Conservation (phyloP, 2,888 invertebrate genomes). For the Caenorhabditis sp. region DNA sequence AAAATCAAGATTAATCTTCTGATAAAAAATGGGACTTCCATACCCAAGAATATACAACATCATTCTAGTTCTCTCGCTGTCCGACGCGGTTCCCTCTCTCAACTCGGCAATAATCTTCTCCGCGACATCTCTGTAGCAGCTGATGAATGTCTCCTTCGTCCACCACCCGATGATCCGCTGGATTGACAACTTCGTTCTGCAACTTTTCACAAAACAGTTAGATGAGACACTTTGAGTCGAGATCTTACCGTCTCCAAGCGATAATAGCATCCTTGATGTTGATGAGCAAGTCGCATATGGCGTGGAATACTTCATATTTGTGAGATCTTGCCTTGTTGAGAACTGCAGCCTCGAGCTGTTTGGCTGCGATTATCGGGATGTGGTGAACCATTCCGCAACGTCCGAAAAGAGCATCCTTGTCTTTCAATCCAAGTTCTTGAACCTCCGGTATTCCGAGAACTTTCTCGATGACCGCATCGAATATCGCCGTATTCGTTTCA, state of each 20-base stretch:
- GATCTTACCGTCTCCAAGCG: conserved; percentile 33
- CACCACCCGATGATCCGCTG: conserved; percentile 38
- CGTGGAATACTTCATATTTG: conserved; percentile 43
- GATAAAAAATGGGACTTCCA: neutral
- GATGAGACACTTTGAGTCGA: neutral
- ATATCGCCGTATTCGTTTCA: conserved; percentile 34
- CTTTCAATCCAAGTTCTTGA: conserved; percentile 47
- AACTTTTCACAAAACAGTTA: conserved; percentile 34
- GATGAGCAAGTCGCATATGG: conserved; percentile 45
- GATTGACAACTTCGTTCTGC: conserved; percentile 38
- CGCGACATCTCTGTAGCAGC: conserved; percentile 21
- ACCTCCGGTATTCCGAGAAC: conserved; percentile 39
- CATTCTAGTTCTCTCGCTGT: conserved; percentile 48
- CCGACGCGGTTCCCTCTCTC: conserved; percentile 21
- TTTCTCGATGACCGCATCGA: conserved; percentile 43
- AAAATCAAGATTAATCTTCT: conserved; percentile 6
- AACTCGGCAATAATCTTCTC: conserved; percentile 40
- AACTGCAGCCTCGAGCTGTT: conserved; percentile 29
- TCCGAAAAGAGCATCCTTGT: conserved; percentile 57
- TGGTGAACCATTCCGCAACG: conserved; percentile 38
- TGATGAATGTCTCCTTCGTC: conserved; percentile 47
- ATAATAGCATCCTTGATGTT: conserved; percentile 43
- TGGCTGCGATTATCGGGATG: conserved; percentile 40
- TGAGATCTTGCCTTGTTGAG: conserved; percentile 17
- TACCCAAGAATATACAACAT: conserved; percentile 27